Percentiles rank a stretch among this genome's conserved stretches.
Evolutionary conservation across 2,113 vertebrate genomes (phyloP).

Genomic region (Paramisgurnus dabryanus): DNA sequence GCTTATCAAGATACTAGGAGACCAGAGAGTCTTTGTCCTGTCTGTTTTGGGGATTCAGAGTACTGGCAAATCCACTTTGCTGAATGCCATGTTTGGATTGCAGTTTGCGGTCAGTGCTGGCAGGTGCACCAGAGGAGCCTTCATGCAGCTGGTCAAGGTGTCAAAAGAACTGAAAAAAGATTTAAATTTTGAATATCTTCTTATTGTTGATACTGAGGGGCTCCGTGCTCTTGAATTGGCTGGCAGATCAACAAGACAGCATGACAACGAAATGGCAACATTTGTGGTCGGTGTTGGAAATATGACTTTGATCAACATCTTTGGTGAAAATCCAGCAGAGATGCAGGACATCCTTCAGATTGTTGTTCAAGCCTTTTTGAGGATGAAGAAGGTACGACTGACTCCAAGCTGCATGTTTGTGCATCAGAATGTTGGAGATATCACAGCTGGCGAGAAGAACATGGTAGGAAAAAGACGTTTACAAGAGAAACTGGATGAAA

Average conservation of each 20-base stretch:
- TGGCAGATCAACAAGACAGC: constrained; percentile 54
- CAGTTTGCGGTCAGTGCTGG: constrained; percentile 75
- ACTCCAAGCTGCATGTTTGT: constrained; percentile 72
- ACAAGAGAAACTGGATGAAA: constrained; percentile 67
- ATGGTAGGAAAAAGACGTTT: constrained; percentile 61
- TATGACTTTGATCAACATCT: constrained; percentile 68
- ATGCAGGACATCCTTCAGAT: constrained; percentile 63
- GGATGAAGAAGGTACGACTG: constrained; percentile 70
- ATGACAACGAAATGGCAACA: constrained; percentile 69
- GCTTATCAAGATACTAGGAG: constrained; percentile 68
- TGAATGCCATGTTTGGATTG: constrained; percentile 73
- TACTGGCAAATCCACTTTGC: constrained; percentile 76
- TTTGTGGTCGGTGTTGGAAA: constrained; percentile 70
- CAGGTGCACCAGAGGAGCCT: constrained; percentile 73
- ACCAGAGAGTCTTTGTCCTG: constrained; percentile 76
- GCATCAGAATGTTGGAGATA: constrained; percentile 70
- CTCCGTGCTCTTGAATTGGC: constrained; percentile 61
- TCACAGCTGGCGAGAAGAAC: constrained; percentile 67
- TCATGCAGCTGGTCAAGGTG: constrained; percentile 72
- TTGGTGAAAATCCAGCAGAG: constrained; percentile 70
- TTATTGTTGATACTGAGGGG: constrained; percentile 69
- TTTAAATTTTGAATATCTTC: constrained; percentile 57
- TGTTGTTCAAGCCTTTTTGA: constrained; percentile 66
- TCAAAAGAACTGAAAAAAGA: constrained; percentile 37
- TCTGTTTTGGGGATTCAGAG: constrained; percentile 77